These are phyloP conservation scores for Chlorospingus flavigularis DNA, from an alignment of 2,797 vertebrate genomes.

Conservation along the genomic window DNA sequence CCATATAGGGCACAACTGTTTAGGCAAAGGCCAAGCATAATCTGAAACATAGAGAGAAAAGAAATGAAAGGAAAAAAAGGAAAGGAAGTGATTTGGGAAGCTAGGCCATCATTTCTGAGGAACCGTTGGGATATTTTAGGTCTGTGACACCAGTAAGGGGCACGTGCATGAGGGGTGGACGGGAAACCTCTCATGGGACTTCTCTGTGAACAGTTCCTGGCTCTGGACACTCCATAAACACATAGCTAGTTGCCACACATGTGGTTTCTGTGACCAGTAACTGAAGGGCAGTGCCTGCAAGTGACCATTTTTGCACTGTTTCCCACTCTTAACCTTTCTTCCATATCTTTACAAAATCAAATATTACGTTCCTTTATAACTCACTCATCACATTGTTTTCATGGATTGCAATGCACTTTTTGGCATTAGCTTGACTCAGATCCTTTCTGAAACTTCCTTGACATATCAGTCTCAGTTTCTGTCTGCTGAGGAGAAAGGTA, in stretches of 20 bases:
- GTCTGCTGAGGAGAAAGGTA: neutral
- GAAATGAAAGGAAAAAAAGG: slow-evolving; percentile 54
- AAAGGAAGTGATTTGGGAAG: slow-evolving; percentile 21
- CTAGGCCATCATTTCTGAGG: neutral
- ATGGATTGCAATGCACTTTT: neutral
- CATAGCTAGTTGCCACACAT: neutral
- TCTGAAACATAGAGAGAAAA: slow-evolving; percentile 81
- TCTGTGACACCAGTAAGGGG: neutral
- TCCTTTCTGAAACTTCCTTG: neutral
- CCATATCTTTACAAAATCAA: neutral
- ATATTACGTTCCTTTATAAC: neutral
- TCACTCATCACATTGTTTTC: neutral
- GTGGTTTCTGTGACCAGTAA: neutral
- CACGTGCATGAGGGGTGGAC: fast-evolving
- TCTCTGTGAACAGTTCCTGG: neutral
- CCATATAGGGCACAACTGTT: slow-evolving; percentile 94
- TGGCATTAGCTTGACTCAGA: neutral
- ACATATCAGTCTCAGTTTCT: neutral
- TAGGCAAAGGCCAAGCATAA: slow-evolving; percentile 94
- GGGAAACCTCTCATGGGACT: neutral
- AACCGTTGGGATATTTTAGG: neutral
- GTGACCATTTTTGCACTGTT: neutral
- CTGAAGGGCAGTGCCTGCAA: neutral
- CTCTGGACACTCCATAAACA: neutral
- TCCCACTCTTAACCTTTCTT: neutral